These are phyloP conservation scores for Misgurnus anguillicaudatus DNA, from an alignment of 2,113 vertebrate genomes.

Conservation along the genomic window DNA sequence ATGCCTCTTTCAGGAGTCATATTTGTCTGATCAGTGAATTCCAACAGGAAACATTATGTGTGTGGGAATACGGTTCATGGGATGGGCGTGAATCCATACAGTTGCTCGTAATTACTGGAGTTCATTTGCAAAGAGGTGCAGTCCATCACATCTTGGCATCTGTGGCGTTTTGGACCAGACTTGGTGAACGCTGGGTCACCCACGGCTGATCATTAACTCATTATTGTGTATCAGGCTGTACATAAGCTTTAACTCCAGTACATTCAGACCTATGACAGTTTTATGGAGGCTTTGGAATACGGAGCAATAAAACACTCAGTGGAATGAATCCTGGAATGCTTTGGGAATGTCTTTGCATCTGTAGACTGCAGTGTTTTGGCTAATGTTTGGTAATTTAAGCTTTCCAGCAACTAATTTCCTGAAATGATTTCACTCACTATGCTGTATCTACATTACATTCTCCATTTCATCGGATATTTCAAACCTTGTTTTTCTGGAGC, in stretches of 20 bases:
- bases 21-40: slow-evolving; percentile 32
- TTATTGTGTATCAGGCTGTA: slow-evolving; percentile 46
- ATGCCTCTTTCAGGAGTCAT: no score
- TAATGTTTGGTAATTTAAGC: slow-evolving; percentile 32
- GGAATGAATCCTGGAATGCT: slow-evolving; percentile 32
- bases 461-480: slow-evolving; percentile 39
- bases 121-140: slow-evolving; percentile 1
- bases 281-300: slow-evolving; percentile 47
- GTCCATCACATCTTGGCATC: slow-evolving; percentile 40
- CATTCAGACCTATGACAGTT: slow-evolving; percentile 43
- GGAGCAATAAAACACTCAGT: slow-evolving; percentile 46
- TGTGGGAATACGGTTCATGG: slow-evolving; percentile 7
- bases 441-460: neutral
- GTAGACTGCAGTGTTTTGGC: slow-evolving; percentile 10
- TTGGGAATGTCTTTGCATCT: slow-evolving; percentile 35
- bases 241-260: slow-evolving; percentile 41
- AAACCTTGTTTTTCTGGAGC: neutral
- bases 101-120: slow-evolving; percentile 21
- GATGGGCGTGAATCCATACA: slow-evolving; percentile 47
- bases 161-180: slow-evolving; percentile 6
- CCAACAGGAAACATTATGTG: slow-evolving; percentile 3
- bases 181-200: slow-evolving; percentile 37
- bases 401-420: neutral
- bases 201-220: slow-evolving; percentile 55
- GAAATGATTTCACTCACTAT: neutral